These are phyloP conservation scores for Polyergus mexicanus DNA, from an alignment of 1,140 invertebrate genomes.

Conservation along the genomic window DNA sequence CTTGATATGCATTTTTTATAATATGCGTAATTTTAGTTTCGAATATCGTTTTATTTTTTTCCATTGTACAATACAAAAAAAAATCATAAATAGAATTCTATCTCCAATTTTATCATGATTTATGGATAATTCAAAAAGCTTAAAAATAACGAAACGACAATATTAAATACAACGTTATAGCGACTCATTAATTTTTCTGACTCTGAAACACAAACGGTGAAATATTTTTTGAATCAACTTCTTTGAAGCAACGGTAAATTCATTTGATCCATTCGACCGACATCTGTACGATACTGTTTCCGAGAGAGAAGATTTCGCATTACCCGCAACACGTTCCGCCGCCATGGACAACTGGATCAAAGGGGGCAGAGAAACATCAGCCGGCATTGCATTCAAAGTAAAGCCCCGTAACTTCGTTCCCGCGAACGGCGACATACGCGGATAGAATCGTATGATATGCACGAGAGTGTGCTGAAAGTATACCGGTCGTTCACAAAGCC, in stretches of 20 bases:
- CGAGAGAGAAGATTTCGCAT: conserved; percentile 55
- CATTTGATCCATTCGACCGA: conserved; percentile 7
- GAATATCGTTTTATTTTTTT: too few species aligned
- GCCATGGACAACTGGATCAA: conserved; percentile 52
- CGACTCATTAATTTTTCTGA: background rate
- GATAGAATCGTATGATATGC: background rate
- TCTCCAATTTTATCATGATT: background rate
- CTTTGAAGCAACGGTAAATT: background rate
- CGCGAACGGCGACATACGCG: conserved; percentile 1
- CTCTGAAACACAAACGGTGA: background rate
- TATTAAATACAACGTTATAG: too few species aligned
- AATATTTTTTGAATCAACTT: background rate
- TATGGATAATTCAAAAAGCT: too few species aligned
- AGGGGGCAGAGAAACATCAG: conserved; percentile 61
- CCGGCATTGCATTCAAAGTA: conserved; percentile 58
- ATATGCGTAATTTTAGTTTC: too few species aligned
- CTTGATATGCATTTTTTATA: too few species aligned
- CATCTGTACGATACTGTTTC: conserved; percentile 17
- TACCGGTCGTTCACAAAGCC: background rate
- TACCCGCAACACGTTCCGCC: conserved; percentile 36
- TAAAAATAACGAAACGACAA: too few species aligned
- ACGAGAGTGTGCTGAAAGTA: conserved; percentile 31
- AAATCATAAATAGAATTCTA: too few species aligned
- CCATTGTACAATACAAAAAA: too few species aligned
- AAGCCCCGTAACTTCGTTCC: conserved; percentile 62